Conservation (phyloP, 2,113 vertebrate species). For the Helogale parvula region DNA sequence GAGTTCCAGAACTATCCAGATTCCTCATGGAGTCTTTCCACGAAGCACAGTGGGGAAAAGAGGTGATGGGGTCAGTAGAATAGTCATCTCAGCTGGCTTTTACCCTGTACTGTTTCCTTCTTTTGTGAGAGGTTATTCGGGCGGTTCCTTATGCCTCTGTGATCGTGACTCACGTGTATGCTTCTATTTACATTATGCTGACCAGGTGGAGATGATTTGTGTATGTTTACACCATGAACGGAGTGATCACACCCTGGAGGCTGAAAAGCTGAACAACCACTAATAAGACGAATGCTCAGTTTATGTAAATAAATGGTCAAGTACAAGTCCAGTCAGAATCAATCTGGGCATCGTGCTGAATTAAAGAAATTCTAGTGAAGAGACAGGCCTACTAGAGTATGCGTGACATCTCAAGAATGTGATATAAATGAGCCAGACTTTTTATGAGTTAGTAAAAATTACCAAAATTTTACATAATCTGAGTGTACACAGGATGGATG, state of each 20-base stretch:
- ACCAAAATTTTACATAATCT: not conserved
- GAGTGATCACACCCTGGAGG: not conserved
- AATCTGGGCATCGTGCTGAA: not conserved
- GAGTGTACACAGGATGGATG: not conserved
- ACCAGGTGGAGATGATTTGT: not conserved
- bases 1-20: not conserved
- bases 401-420: not conserved
- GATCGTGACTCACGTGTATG: not conserved
- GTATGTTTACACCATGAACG: not conserved
- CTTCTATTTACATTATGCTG: not conserved
- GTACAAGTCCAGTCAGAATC: not conserved
- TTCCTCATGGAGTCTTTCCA: not conserved
- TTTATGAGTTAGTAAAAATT: not conserved
- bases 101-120: not conserved
- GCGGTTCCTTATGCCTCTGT: not conserved
- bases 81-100: not conserved
- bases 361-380: not conserved
- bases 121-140: not conserved
- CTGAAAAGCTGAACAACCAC: not conserved
- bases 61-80: not conserved
- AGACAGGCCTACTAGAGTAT: not conserved
- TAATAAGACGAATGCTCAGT: not conserved
- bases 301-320: not conserved
- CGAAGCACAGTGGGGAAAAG: not conserved
- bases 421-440: not conserved